A percentile compares a stretch with the other conserved stretches of the same genome.
Conservation (phyloP, 2,797 vertebrate species). For the Halcyon badia region DNA sequence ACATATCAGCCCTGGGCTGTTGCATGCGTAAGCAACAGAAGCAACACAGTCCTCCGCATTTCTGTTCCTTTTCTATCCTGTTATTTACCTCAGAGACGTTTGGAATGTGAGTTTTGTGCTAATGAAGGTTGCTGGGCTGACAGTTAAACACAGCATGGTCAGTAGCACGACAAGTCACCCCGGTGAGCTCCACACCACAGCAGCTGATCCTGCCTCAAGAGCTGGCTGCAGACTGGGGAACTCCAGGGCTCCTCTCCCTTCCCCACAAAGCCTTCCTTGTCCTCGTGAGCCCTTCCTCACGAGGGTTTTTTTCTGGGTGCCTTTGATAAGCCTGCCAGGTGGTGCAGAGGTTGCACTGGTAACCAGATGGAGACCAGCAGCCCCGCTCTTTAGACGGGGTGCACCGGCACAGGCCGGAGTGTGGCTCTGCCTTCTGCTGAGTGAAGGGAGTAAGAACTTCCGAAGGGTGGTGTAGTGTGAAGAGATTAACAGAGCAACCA, state of each 20-base stretch:
- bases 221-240: background rate
- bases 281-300: background rate
- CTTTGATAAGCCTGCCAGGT: background rate
- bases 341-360: background rate
- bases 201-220: fast-evolving
- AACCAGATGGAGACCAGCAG: fast-evolving
- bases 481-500: background rate
- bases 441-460: fast-evolving
- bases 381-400: fast-evolving
- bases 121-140: background rate
- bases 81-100: fast-evolving
- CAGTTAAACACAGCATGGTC: fast-evolving
- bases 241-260: background rate
- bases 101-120: background rate
- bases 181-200: fast-evolving
- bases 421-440: background rate
- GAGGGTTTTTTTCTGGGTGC: fast-evolving
- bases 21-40: background rate
- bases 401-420: background rate
- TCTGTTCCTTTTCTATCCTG: background rate
- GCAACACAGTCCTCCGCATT: background rate
- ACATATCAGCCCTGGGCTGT: fast-evolving
- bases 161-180: background rate
- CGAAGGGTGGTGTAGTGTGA: background rate
- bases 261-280: background rate